phyloP scores from a whole-genome alignment of 2,113 vertebrate genomes.

The Myxocyprinus asiaticus region DNA sequence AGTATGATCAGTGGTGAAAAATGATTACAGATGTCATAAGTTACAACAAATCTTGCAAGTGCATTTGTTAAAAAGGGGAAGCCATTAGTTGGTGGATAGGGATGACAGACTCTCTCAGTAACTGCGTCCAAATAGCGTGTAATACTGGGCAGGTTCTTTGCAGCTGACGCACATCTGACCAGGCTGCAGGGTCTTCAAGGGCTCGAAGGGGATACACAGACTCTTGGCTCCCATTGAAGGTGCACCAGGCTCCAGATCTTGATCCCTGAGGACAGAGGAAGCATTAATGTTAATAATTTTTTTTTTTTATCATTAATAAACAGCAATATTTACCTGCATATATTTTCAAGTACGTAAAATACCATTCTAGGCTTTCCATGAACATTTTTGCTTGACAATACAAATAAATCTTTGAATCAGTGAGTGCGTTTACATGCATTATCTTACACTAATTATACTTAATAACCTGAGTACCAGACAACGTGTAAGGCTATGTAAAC shows the following conservation, averaged over 20 bases:
- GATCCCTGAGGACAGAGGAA: constrained; percentile 78
- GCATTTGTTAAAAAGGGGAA: constrained; percentile 9
- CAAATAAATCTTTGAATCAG: too few relatives aligned
- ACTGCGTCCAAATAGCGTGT: constrained; percentile 96
- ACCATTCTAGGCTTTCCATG: too few relatives aligned
- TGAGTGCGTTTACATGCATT: too few relatives aligned
- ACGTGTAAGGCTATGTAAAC: too few relatives aligned
- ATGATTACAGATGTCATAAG: background rate
- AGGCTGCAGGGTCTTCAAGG: constrained; percentile 79
- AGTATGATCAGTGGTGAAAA: constrained; percentile 46
- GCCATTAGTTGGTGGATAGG: background rate
- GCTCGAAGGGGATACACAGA: constrained; percentile 93
- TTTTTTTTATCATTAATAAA: too few relatives aligned
- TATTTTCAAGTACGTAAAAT: too few relatives aligned
- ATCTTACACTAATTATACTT: too few relatives aligned
- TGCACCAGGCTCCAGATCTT: constrained; percentile 94
- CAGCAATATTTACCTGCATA: too few relatives aligned
- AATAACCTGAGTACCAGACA: too few relatives aligned
- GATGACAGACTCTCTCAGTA: constrained; percentile 73
- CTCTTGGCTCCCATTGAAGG: constrained; percentile 98
- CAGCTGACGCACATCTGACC: constrained; percentile 85
- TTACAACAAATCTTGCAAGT: constrained; percentile 7
- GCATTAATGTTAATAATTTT: too few relatives aligned
- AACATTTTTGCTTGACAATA: too few relatives aligned
- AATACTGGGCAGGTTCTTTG: constrained; percentile 87